phyloP scores from a whole-genome alignment of 2,888 invertebrate genomes.

The Chaitophorus viminalis region DNA sequence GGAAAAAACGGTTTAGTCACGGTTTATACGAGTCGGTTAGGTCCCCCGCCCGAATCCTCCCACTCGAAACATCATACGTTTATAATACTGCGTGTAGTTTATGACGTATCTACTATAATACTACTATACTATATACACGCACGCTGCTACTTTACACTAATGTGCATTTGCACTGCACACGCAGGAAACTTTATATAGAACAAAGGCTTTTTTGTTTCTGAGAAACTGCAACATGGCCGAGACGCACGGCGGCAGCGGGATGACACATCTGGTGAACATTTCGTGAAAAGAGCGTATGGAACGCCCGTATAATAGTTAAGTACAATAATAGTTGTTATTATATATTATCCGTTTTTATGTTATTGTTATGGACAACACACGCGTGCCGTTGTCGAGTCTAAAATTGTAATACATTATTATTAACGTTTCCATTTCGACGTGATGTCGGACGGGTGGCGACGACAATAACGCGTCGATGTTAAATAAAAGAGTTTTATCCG shows the following conservation, averaged over 20 bases:
- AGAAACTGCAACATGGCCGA: conserved; percentile 58
- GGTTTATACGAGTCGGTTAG: conserved; percentile 35
- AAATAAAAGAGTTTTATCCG: not conserved
- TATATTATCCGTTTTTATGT: conserved; percentile 56
- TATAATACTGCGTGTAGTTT: conserved; percentile 37
- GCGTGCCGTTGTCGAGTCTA: not conserved
- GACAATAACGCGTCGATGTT: too few relatives aligned
- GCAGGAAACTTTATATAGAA: conserved; percentile 54
- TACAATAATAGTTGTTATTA: conserved; percentile 47
- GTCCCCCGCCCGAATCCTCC: conserved; percentile 5
- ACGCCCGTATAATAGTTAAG: not conserved
- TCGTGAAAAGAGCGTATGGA: not conserved
- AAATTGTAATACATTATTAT: not conserved
- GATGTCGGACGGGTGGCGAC: too few relatives aligned
- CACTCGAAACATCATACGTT: conserved; percentile 19
- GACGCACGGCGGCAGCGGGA: conserved; percentile 12
- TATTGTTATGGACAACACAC: conserved; percentile 55
- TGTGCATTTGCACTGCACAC: conserved; percentile 40
- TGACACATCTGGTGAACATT: conserved; percentile 60
- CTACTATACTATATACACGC: too few relatives aligned
- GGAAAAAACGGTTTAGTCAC: conserved; percentile 57
- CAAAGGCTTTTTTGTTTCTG: conserved; percentile 55
- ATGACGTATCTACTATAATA: conserved; percentile 10
- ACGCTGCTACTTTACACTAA: not conserved
- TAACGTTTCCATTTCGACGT: not conserved